Evolutionary conservation across 1,140 invertebrate genomes (phyloP).

Genomic region (Scaptomyza graminum): DNA sequence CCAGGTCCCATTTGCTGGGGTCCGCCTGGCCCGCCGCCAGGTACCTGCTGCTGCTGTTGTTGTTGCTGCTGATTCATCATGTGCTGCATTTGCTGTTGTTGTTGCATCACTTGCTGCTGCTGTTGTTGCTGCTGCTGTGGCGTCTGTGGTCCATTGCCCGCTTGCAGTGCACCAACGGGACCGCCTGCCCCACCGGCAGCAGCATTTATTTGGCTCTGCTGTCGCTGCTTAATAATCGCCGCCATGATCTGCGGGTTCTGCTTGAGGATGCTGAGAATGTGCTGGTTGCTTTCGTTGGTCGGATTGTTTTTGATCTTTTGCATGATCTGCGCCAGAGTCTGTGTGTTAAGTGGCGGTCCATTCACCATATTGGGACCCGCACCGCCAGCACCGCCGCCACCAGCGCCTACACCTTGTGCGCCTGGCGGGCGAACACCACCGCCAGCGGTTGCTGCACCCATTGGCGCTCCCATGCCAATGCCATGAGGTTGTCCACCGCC

Average conservation of each 20-base stretch:
- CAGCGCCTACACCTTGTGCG: conserved; percentile 82
- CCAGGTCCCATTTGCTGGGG: conserved; percentile 84
- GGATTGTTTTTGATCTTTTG: conserved; percentile 94
- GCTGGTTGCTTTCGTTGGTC: conserved; percentile 94
- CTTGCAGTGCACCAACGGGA: conserved; percentile 69
- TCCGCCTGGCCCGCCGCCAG: conserved; percentile 73
- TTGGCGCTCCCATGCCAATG: conserved; percentile 67
- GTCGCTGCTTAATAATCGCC: conserved; percentile 96
- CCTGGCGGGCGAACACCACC: conserved; percentile 66
- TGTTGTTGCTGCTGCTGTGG: conserved; percentile 85
- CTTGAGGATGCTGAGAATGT: conserved; percentile 96
- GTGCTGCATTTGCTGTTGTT: conserved; percentile 84
- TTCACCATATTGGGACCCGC: conserved; percentile 74
- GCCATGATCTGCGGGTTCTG: conserved; percentile 98
- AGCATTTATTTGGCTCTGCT: conserved; percentile 84
- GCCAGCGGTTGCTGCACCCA: conserved; percentile 42
- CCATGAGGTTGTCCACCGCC: conserved; percentile 50
- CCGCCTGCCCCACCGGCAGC: conserved; percentile 66
- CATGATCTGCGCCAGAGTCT: conserved; percentile 95
- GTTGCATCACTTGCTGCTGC: conserved; percentile 84
- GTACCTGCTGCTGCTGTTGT: conserved; percentile 79
- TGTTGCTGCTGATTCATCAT: conserved; percentile 85
- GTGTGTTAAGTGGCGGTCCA: conserved; percentile 87
- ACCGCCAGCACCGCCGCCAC: conserved; percentile 84
- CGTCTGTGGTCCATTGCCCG: conserved; percentile 74